Base-by-base conservation (phyloP, 2,113 vertebrate species). In the Anhinga anhinga region DNA sequence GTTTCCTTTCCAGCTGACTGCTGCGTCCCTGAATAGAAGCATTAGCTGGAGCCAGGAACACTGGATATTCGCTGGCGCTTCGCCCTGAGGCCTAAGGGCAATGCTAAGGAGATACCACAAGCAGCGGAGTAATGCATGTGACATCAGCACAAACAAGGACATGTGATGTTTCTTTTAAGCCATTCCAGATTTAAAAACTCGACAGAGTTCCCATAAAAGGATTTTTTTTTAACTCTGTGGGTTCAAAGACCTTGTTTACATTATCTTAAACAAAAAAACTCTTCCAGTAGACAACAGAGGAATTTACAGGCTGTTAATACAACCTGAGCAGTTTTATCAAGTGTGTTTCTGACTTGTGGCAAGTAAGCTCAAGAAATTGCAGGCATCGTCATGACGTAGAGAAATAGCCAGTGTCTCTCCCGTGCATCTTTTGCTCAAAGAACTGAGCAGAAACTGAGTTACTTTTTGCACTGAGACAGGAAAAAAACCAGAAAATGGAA, bases 191-290 rank as follows among this genome's bases (percentile, higher is more conserved):
- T 92, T 95, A 85, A 92, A 91, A 96, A 90, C 96, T 95, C 96
- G 93, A 95, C 89, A 97, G 80, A 55, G 85, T 97, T 97, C 93
- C 98, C 98, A 97, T 98, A 98, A 98, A 98, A 98, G 98, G 98
- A 97, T 94, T 96, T 84, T 42, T 79, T 79, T 55, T 96, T 92
- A 82, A 80, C 92, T 95, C 82, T 34, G 83, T 56, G 94, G 95
- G 86, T 96, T 95, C 69, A 17, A 49, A 96, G 90, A 79, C 95
- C 81, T 95, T 98, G 97, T 96, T 98, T 97, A 97, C 90, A 91
- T 86, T 73, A 74, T 91, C 90, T 96, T 87, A 83, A 89, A 95
- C 79, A 88, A 80, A 67, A 80, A 63, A 32, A 44, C 15, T 93
- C 80, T 90, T 91, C 92, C 94, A 97, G 83, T 15, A 94, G 93